phyloP scores from a whole-genome alignment of 2,888 invertebrate genomes.

The Operophtera brumata region DNA sequence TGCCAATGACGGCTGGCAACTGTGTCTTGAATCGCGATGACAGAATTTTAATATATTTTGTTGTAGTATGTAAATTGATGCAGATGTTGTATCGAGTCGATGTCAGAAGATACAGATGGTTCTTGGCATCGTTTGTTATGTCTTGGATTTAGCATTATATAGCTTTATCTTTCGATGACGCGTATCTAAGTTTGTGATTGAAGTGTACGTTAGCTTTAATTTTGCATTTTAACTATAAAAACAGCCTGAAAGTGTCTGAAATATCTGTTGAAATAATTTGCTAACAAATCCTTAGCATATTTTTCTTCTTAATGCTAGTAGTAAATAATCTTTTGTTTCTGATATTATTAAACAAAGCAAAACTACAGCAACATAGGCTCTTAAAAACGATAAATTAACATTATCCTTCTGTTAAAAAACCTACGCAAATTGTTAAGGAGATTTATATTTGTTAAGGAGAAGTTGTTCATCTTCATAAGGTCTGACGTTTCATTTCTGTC shows the following conservation, averaged over 20 bases:
- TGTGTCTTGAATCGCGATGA: constrained; percentile 72
- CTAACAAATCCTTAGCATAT: too few relatives aligned
- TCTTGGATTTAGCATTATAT: constrained; percentile 11
- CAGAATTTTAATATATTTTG: constrained; percentile 79
- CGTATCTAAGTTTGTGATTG: neutral
- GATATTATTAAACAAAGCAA: neutral
- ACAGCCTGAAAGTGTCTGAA: too few relatives aligned
- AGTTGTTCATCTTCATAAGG: constrained; percentile 79
- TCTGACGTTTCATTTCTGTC: constrained; percentile 78
- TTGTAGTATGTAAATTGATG: constrained; percentile 74
- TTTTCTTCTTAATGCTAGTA: too few relatives aligned
- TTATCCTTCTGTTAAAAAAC: constrained; percentile 65
- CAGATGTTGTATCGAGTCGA: constrained; percentile 51
- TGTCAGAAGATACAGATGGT: constrained; percentile 27
- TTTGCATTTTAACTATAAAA: too few relatives aligned
- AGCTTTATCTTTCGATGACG: constrained; percentile 5
- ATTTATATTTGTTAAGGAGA: constrained; percentile 77
- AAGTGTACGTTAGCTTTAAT: too few relatives aligned
- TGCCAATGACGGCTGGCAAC: constrained; percentile 75
- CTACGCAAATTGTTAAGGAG: constrained; percentile 62
- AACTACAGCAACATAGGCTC: constrained; percentile 45
- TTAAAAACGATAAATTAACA: constrained; percentile 64
- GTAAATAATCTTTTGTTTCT: too few relatives aligned
- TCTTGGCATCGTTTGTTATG: constrained; percentile 28
- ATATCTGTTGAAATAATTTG: too few relatives aligned